Evolutionary conservation across 2,113 vertebrate genomes (phyloP).

Genomic region (Oriolus oriolus): DNA sequence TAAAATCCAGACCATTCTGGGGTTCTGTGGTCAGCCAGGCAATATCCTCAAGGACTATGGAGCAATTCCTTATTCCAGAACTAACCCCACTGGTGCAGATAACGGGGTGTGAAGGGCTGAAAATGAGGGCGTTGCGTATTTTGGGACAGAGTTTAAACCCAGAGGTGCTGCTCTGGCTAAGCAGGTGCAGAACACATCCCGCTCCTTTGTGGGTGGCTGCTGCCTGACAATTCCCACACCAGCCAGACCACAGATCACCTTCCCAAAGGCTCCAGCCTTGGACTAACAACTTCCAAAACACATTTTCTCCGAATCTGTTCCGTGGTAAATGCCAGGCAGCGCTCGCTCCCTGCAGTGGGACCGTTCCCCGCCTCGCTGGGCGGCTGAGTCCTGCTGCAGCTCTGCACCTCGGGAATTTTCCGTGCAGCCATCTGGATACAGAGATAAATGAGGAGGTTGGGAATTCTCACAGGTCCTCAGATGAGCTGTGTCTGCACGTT

Average conservation of each 20-base stretch:
- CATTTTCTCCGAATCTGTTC: accelerated
- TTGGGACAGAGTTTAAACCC: neutral
- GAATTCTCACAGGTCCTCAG: neutral
- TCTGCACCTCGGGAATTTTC: neutral
- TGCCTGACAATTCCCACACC: neutral
- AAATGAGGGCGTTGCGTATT: accelerated
- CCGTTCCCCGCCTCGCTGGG: neutral
- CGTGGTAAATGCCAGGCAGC: accelerated
- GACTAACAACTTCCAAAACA: accelerated
- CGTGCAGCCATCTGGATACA: neutral
- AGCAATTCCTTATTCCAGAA: neutral
- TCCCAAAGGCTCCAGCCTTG: neutral
- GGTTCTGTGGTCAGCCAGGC: neutral
- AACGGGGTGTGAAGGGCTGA: neutral
- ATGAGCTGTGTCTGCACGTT: neutral
- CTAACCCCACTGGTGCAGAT: neutral
- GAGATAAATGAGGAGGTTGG: neutral
- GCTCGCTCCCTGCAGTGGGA: neutral
- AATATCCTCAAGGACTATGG: accelerated
- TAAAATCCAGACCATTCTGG: neutral
- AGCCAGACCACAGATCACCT: neutral
- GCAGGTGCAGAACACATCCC: neutral
- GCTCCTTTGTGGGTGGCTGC: accelerated
- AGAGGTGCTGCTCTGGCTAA: too few species aligned
- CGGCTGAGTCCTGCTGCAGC: neutral